A percentile compares a stretch with the other conserved stretches of the same genome.
phyloP scores from a whole-genome alignment of 2,797 vertebrate species.

The Phoeniculus purpureus region DNA sequence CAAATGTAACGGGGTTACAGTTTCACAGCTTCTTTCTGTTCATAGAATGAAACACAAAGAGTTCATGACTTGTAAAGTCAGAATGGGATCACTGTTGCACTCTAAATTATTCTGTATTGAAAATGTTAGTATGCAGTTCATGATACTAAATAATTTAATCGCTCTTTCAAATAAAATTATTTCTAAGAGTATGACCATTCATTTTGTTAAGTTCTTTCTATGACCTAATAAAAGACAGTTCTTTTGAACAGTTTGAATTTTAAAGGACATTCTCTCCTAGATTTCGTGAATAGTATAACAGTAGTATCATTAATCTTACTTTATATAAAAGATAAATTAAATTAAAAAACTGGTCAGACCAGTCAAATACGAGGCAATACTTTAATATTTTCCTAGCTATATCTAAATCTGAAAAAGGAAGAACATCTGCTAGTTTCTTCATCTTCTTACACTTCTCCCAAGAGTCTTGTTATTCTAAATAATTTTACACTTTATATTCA shows the following conservation, averaged over 20 bases:
- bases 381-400: neutral
- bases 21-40: neutral
- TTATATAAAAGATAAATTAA: neutral
- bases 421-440: neutral
- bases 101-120: neutral
- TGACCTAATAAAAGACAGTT: neutral
- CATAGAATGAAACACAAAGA: neutral
- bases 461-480: neutral
- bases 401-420: neutral
- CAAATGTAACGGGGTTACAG: neutral
- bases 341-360: neutral
- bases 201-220: neutral
- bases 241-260: neutral
- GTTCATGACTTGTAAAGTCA: neutral
- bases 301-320: neutral
- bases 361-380: neutral
- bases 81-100: neutral
- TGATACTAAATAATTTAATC: neutral
- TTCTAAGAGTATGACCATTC: neutral
- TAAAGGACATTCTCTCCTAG: neutral
- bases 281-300: neutral
- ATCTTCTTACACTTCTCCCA: neutral
- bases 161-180: neutral
- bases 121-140: neutral
- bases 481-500: neutral